A percentile compares a stretch with the other conserved stretches of the same genome.
Conservation (phyloP, 2,888 invertebrate species). For the Parnassius mnemosyne region DNA sequence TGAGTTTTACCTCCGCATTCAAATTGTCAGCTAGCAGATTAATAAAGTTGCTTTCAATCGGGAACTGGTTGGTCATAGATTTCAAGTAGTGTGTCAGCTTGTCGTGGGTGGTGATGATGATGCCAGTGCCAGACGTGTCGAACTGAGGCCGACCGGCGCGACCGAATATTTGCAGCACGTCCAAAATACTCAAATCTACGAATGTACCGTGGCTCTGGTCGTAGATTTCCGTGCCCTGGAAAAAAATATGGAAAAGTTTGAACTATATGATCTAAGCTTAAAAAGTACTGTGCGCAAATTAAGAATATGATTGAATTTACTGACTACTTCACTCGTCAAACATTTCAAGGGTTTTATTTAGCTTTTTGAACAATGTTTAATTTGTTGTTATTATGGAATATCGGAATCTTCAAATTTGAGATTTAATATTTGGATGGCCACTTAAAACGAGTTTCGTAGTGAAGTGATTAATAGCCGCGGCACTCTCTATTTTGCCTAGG, state of each 20-base stretch:
- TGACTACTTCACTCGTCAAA: no score
- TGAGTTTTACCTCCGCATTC: conserved; percentile 91
- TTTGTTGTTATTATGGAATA: no score
- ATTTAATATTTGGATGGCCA: no score
- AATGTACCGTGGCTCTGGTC: conserved; percentile 97
- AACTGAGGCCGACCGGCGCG: conserved; percentile 99
- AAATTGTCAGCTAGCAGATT: conserved; percentile 96
- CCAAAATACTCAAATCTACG: conserved; percentile 96
- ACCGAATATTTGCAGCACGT: conserved; percentile 99
- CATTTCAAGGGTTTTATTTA: no score
- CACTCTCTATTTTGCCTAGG: no score
- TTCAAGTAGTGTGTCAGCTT: conserved; percentile 96
- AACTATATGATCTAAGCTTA: neutral
- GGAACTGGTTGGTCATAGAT: conserved; percentile 96
- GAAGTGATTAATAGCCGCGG: no score
- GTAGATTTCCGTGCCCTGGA: conserved; percentile 97
- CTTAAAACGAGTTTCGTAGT: no score
- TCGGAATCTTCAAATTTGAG: no score
- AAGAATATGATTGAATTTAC: no score
- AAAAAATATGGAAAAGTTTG: neutral
- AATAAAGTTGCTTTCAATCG: conserved; percentile 98
- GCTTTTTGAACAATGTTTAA: no score
- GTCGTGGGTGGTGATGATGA: conserved; percentile 95
- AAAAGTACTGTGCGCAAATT: no score
- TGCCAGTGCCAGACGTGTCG: conserved; percentile 95